Conservation (phyloP, 2,113 vertebrate species). For the Tauraco erythrolophus region DNA sequence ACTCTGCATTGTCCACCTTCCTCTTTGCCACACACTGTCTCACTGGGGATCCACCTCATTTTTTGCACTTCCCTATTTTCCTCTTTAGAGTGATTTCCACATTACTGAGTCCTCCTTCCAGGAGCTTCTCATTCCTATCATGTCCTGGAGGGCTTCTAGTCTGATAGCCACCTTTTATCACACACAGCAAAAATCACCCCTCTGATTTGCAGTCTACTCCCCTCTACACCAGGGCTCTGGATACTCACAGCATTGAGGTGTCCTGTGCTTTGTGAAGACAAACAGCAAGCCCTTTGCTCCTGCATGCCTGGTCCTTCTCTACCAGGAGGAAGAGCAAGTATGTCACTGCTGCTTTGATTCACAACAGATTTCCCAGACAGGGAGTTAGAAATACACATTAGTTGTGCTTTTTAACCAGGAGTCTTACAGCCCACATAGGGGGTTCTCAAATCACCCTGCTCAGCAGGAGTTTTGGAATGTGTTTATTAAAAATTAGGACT, state of each 20-base stretch:
- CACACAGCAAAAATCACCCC: no score
- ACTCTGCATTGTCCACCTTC: neutral
- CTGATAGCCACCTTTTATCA: neutral
- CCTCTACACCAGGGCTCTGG: neutral
- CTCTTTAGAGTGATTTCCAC: neutral
- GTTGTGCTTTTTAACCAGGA: neutral
- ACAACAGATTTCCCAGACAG: neutral
- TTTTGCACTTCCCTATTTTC: neutral
- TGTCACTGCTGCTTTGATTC: neutral
- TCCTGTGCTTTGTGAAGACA: neutral
- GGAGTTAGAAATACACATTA: neutral
- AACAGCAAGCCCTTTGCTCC: neutral
- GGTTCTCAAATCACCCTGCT: neutral
- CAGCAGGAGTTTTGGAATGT: neutral
- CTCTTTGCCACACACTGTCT: neutral
- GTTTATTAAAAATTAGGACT: neutral
- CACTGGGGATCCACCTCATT: neutral
- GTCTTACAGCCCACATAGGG: neutral
- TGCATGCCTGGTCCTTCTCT: neutral
- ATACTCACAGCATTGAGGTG: neutral
- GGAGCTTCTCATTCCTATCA: neutral
- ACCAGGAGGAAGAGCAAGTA: neutral
- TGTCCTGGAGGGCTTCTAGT: neutral
- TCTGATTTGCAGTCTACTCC: neutral
- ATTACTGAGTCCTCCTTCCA: neutral